Conservation (phyloP, 2,113 vertebrate genomes). For the Oreotrochilus melanogaster region DNA sequence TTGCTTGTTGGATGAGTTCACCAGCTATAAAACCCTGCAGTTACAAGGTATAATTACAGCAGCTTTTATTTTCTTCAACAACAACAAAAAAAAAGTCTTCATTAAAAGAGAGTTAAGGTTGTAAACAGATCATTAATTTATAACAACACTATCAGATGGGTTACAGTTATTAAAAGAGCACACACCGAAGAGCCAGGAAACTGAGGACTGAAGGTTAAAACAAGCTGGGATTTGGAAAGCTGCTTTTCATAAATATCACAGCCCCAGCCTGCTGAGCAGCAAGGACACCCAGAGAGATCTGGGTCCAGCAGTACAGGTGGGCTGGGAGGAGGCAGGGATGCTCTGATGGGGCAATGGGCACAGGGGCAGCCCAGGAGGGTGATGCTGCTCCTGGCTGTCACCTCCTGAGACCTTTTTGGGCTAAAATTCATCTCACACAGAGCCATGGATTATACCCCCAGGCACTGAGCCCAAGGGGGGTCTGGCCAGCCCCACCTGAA, state of each 20-base stretch:
- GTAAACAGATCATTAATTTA: conserved; percentile 78
- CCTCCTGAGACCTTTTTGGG: background rate
- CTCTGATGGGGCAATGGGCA: fast-evolving
- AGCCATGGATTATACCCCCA: background rate
- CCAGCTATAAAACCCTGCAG: conserved; percentile 59
- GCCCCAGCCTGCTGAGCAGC: background rate
- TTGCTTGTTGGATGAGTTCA: conserved; percentile 70
- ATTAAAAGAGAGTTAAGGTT: conserved; percentile 72
- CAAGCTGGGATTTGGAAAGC: background rate
- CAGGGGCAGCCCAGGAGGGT: fast-evolving
- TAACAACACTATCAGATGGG: conserved; percentile 73
- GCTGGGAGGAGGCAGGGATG: background rate
- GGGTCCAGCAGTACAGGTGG: background rate
- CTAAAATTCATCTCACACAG: background rate
- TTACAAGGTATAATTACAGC: conserved; percentile 72
- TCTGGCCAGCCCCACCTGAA: background rate
- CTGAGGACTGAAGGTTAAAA: background rate
- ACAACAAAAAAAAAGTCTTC: conserved; percentile 50
- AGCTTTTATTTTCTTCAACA: conserved; percentile 68
- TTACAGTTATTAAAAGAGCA: conserved; percentile 71
- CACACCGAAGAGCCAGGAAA: conserved; percentile 12
- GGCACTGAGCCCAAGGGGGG: fast-evolving
- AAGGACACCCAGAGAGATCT: background rate
- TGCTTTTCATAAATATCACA: background rate
- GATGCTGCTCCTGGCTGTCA: background rate